Conservation (phyloP, 2,888 invertebrate species). For the Lasioglossum marginatum region DNA sequence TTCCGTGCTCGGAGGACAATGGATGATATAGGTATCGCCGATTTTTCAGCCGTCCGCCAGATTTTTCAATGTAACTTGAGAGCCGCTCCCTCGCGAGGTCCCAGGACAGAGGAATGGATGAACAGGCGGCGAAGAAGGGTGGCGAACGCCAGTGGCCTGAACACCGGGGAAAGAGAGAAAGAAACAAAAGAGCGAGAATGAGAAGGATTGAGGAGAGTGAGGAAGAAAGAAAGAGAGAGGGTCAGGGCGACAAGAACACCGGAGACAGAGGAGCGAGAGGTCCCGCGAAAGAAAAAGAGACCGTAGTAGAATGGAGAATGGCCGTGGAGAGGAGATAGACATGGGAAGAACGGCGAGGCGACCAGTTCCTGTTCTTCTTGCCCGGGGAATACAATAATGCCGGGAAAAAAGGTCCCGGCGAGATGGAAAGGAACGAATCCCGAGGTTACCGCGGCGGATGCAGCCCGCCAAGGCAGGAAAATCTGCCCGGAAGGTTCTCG, state of each 20-base stretch:
- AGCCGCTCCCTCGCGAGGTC: constrained; percentile 74
- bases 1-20: constrained; percentile 66
- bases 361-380: constrained; percentile 72
- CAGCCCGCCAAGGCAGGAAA: constrained; percentile 73
- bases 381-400: constrained; percentile 78
- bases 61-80: constrained; percentile 79
- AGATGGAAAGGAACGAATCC: constrained; percentile 75
- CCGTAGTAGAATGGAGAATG: constrained; percentile 68
- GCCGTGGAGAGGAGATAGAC: constrained; percentile 32
- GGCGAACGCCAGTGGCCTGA: constrained; percentile 31
- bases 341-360: constrained; percentile 28
- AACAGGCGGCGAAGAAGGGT: constrained; percentile 71
- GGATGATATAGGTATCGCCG: constrained; percentile 76
- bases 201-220: not conserved
- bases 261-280: constrained; percentile 60
- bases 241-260: constrained; percentile 71
- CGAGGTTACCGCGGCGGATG: constrained; percentile 72
- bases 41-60: constrained; percentile 79
- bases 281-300: constrained; percentile 57
- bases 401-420: constrained; percentile 63
- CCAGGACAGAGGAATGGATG: constrained; percentile 76
- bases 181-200: not conserved
- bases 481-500: constrained; percentile 67
- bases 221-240: constrained; percentile 13
- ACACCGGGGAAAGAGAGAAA: not conserved